These are phyloP conservation scores for Eurois occulta DNA, from an alignment of 2,888 invertebrate genomes.

Conservation along the genomic window DNA sequence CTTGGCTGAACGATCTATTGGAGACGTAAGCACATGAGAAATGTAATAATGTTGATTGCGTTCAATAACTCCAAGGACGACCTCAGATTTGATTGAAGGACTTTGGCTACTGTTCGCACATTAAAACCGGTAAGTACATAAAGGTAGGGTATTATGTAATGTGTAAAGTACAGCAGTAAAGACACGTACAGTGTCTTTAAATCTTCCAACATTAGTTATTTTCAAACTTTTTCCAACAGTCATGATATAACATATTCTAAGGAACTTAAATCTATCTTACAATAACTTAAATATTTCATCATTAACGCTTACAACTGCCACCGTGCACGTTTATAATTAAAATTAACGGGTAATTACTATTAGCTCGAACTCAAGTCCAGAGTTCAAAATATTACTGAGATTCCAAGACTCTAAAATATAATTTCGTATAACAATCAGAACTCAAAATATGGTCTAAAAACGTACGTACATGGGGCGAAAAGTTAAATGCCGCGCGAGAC, in stretches of 20 bases:
- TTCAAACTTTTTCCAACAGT: neutral
- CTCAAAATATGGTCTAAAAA: constrained; percentile 61
- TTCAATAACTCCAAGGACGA: constrained; percentile 60
- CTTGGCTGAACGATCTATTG: constrained; percentile 26
- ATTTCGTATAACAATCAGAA: constrained; percentile 50
- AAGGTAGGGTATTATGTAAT: constrained; percentile 21
- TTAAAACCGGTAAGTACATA: constrained; percentile 41
- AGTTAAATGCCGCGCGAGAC: constrained; percentile 78
- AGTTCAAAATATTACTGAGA: constrained; percentile 36
- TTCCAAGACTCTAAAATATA: constrained; percentile 55
- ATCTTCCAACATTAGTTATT: neutral
- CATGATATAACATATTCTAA: too few species aligned
- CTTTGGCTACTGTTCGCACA: constrained; percentile 43
- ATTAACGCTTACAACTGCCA: neutral
- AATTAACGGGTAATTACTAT: neutral
- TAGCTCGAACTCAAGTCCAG: too few species aligned
- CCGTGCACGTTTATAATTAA: neutral
- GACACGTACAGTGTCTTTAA: neutral
- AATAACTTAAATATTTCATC: neutral
- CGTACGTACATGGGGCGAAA: constrained; percentile 68
- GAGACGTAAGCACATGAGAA: constrained; percentile 36
- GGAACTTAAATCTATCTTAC: neutral
- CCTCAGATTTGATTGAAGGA: constrained; percentile 57
- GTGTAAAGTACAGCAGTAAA: neutral
- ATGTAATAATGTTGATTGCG: constrained; percentile 58